Evolutionary conservation across 2,797 vertebrate genomes (phyloP).

Genomic region (Sylvilagus floridanus): DNA sequence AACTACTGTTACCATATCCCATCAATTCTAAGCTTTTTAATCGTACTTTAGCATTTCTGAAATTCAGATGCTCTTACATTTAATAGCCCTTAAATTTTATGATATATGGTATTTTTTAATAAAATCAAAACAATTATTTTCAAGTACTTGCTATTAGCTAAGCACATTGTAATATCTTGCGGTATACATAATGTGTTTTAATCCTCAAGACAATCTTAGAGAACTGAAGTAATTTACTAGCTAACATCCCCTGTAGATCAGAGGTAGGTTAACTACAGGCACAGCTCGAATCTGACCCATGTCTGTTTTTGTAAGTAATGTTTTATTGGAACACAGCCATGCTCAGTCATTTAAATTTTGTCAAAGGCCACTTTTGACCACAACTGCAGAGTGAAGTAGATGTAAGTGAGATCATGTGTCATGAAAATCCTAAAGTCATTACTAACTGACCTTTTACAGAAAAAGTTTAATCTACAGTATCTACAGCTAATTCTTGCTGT

Average conservation of each 20-base stretch:
- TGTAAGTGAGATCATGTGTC: neutral
- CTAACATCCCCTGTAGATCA: neutral
- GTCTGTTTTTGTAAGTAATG: neutral
- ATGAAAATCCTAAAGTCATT: constrained; percentile 35
- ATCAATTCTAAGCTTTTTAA: neutral
- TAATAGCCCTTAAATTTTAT: neutral
- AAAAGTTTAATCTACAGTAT: neutral
- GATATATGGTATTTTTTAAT: neutral
- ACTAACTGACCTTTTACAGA: neutral
- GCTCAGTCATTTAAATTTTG: neutral
- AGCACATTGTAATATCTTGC: neutral
- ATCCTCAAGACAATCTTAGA: constrained; percentile 39
- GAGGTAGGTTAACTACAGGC: neutral
- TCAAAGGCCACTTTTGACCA: neutral
- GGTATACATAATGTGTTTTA: neutral
- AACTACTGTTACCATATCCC: neutral
- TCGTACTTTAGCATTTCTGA: constrained; percentile 43
- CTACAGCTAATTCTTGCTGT: neutral
- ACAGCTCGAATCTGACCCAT: neutral
- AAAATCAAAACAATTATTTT: constrained; percentile 44
- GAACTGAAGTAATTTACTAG: constrained; percentile 9
- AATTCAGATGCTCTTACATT: neutral
- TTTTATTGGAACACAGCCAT: neutral
- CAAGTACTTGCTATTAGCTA: neutral
- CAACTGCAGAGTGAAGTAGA: neutral